Conservation (phyloP, 2,113 vertebrate genomes). For the Indicator indicator region DNA sequence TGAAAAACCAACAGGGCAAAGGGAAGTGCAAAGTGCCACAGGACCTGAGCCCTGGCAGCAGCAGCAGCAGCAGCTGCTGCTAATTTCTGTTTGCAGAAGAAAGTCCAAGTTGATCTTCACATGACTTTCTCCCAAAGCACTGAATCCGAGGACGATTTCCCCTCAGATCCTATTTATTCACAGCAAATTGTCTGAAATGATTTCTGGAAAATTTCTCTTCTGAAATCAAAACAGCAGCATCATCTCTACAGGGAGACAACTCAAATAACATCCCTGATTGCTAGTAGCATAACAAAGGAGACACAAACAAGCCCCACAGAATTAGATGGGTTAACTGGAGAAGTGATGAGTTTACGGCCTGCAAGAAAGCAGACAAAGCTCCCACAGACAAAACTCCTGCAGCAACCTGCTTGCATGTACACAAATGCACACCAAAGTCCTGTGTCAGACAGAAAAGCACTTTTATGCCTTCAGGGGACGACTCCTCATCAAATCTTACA, state of each 20-base stretch:
- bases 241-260: neutral
- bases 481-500: neutral
- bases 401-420: neutral
- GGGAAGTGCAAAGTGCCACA: slow-evolving; percentile 11
- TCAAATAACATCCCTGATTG: neutral
- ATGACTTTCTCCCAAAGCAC: neutral
- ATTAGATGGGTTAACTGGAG: neutral
- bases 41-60: neutral
- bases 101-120: slow-evolving; percentile 45
- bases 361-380: neutral
- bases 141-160: slow-evolving; percentile 38
- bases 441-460: neutral
- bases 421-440: neutral
- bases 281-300: neutral
- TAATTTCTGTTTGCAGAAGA: slow-evolving; percentile 34
- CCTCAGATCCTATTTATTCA: slow-evolving; percentile 20
- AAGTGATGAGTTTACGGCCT: neutral
- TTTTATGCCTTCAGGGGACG: neutral
- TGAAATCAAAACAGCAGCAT: slow-evolving; percentile 32
- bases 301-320: neutral
- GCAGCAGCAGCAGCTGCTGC: neutral
- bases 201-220: slow-evolving; percentile 32
- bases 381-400: neutral
- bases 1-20: slow-evolving; percentile 20
- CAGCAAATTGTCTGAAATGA: slow-evolving; percentile 21